phyloP scores from a whole-genome alignment of 2,888 invertebrate genomes.

The Litoditis marina region DNA sequence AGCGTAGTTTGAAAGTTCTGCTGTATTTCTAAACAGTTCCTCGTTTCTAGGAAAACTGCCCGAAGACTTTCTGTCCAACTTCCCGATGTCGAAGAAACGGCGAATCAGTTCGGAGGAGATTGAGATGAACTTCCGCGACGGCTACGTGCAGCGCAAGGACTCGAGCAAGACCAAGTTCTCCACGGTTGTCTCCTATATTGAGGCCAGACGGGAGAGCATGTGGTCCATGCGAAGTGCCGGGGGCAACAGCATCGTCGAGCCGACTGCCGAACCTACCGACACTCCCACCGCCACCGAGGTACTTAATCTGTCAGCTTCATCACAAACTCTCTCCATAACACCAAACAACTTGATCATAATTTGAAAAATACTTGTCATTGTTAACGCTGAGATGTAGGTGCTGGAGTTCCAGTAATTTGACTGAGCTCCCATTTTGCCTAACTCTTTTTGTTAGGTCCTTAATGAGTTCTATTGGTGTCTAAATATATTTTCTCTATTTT shows the following conservation, averaged over 20 bases:
- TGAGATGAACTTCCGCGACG: constrained; percentile 45
- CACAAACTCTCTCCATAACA: too few relatives aligned
- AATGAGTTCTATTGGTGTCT: too few relatives aligned
- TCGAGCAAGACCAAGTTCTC: constrained; percentile 49
- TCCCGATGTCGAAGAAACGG: constrained; percentile 32
- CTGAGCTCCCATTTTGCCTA: too few relatives aligned
- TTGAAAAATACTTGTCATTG: too few relatives aligned
- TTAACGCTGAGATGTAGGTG: too few relatives aligned
- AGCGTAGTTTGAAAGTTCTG: not conserved
- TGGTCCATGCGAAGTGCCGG: constrained; percentile 32
- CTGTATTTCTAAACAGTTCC: not conserved
- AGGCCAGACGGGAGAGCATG: constrained; percentile 39
- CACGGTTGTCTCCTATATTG: constrained; percentile 46
- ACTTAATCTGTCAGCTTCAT: too few relatives aligned
- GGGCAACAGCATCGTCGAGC: constrained; percentile 19
- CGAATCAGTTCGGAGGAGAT: constrained; percentile 33
- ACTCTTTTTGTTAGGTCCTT: too few relatives aligned
- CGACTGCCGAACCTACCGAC: not conserved
- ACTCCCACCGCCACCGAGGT: too few relatives aligned
- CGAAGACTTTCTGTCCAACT: constrained; percentile 31
- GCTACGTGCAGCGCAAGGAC: constrained; percentile 46
- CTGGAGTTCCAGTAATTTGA: too few relatives aligned
- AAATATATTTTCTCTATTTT: too few relatives aligned
- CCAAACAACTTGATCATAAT: too few relatives aligned
- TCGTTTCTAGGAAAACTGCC: constrained; percentile 35